Base-by-base conservation (phyloP, 2,888 invertebrate species). In the Choristoneura rosaceana region DNA sequence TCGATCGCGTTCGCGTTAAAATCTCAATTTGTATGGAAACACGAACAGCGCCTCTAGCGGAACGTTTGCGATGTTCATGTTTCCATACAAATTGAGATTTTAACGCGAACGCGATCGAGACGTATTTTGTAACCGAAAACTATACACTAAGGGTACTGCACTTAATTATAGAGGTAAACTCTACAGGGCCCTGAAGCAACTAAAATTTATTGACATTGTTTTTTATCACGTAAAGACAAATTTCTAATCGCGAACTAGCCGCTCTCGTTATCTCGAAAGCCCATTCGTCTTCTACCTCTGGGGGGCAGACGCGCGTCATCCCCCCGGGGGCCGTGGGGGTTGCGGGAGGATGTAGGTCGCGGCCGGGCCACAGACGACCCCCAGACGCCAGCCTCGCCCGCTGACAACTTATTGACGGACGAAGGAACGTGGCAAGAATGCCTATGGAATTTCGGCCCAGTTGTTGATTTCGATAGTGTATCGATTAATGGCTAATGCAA, bases 301-400 rank as follows among this genome's bases (percentile, higher is more conserved):
- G 78, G 80, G 69, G 83, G 81, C 82, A 83, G 85, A 85, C 84
- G 82, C 82, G 78, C 85, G 85, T 83, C 84, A 81, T 74, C 61
- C 68, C 65, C 74, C 79, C 74, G 8, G 7, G 15, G 45, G 25
- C 74, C 45, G 74, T 76, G 78, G 79, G 81, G 79, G 74, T 73
- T 9, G 52, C 52, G 64, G 79, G 47, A n/a, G 47, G 82, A 91
- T 90, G 87, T 91, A 92, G 92, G 93, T 91, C 93, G 92, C 85
- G 88, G 87, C 89, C 85, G 88, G 87, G 89, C 77, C 88, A 89
- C 90, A 93, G 92, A 93, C 93, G 90, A 91, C 90, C 92, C 92
- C 89, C 86, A 94, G 93, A 93, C 91, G 87, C 84, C 85, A 83
- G 82, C 87, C 85, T 84, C 86, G 84, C 83, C 82, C 86, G 78